Evolutionary conservation across 1,140 invertebrate species (phyloP).

Genomic region (Tenebrio molitor): DNA sequence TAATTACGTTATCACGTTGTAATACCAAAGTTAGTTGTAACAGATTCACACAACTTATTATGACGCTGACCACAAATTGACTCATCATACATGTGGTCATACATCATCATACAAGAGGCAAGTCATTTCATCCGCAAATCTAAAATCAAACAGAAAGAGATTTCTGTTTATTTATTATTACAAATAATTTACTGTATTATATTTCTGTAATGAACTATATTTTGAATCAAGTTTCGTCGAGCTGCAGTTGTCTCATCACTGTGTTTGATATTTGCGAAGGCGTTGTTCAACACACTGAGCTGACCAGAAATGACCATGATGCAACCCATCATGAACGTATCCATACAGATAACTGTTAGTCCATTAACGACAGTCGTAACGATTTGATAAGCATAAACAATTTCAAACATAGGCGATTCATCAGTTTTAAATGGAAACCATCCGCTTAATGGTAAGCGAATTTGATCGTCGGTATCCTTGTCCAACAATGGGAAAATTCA

Average conservation of each 20-base stretch:
- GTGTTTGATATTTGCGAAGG: background rate
- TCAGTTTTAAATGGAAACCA: too few species aligned
- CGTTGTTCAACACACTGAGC: too few species aligned
- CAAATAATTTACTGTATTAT: background rate
- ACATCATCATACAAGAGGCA: too few species aligned
- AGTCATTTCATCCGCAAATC: constrained; percentile 53
- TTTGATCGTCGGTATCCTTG: constrained; percentile 3
- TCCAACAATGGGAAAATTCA: too few species aligned
- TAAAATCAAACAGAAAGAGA: constrained; percentile 9
- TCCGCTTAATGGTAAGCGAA: too few species aligned
- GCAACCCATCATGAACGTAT: constrained; percentile 40
- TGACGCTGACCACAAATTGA: constrained; percentile 51
- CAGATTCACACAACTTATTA: constrained; percentile 55
- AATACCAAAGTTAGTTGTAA: constrained; percentile 54
- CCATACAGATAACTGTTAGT: constrained; percentile 42
- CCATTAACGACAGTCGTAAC: constrained; percentile 22
- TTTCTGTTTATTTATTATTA: background rate
- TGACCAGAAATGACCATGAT: too few species aligned
- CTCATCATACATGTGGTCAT: constrained; percentile 30
- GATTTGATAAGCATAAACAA: constrained; percentile 52
- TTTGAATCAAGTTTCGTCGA: too few species aligned
- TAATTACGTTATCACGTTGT: too few species aligned
- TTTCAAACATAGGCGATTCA: constrained; percentile 48
- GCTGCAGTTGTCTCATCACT: background rate
- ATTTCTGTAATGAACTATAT: background rate